A percentile compares a stretch with the other conserved stretches of the same genome.
Conservation (phyloP, 2,113 vertebrate genomes). For the Choloepus hoffmanni region DNA sequence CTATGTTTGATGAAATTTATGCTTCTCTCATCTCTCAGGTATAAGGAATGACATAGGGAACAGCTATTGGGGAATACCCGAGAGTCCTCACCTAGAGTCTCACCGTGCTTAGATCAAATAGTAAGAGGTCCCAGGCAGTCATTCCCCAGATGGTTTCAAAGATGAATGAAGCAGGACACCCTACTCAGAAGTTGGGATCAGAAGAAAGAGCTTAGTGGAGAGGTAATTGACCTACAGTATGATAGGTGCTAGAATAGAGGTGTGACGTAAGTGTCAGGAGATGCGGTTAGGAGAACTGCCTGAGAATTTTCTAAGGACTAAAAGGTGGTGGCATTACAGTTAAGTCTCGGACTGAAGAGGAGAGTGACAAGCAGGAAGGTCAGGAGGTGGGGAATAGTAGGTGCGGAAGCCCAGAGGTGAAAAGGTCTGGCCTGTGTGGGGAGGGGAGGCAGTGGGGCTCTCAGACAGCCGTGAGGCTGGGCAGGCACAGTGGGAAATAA, state of each 20-base stretch:
- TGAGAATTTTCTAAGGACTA: not conserved
- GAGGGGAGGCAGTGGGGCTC: not conserved
- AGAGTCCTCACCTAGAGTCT: not conserved
- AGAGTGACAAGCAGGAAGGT: not conserved
- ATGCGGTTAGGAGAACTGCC: not conserved
- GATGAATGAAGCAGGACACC: not conserved
- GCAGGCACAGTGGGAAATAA: fast-evolving
- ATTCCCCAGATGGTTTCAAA: not conserved
- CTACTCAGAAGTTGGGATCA: not conserved
- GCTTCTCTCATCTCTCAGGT: not conserved
- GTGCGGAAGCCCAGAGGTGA: fast-evolving
- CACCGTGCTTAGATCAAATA: not conserved
- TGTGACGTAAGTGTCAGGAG: fast-evolving
- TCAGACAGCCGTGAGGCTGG: fast-evolving
- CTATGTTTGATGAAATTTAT: not conserved
- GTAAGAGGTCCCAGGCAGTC: not conserved
- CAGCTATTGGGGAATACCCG: not conserved
- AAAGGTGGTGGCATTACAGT: not conserved
- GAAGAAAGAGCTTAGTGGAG: not conserved
- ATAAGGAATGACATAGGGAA: fast-evolving
- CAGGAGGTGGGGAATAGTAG: not conserved
- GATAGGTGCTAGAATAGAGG: not conserved
- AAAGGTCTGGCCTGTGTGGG: not conserved
- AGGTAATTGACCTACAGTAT: not conserved
- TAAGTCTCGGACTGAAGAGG: not conserved